phyloP scores from a whole-genome alignment of 1,140 invertebrate species.

The Rhynchophorus ferrugineus region DNA sequence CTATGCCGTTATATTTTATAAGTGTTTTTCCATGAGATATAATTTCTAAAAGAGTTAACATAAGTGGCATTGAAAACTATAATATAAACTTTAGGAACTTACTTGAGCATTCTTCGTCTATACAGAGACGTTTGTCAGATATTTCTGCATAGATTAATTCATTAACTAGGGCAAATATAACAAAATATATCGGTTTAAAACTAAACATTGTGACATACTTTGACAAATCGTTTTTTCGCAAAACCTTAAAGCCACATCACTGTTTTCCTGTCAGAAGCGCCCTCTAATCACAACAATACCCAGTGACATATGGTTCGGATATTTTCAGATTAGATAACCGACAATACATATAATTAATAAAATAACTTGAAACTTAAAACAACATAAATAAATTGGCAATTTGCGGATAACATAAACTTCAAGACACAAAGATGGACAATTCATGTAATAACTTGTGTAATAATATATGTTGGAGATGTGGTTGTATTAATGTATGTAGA shows the following conservation, averaged over 20 bases:
- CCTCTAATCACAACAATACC: background rate
- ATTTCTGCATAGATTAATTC: constrained; percentile 35
- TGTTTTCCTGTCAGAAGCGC: constrained; percentile 19
- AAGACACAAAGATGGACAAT: no score
- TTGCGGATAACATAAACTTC: no score
- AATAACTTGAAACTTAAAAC: no score
- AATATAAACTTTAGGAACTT: constrained; percentile 34
- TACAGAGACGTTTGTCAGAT: constrained; percentile 55
- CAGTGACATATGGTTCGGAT: no score
- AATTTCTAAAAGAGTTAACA: constrained; percentile 48
- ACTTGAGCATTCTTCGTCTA: constrained; percentile 53
- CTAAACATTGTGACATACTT: constrained; percentile 46
- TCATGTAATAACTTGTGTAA: no score
- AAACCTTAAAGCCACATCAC: constrained; percentile 42
- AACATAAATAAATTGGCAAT: no score
- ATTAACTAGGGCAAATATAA: constrained; percentile 36
- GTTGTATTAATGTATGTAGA: no score
- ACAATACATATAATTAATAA: no score
- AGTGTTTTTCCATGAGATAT: constrained; percentile 57
- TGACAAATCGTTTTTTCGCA: constrained; percentile 29
- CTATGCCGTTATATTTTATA: constrained; percentile 49
- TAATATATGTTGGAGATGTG: no score
- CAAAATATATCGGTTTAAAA: constrained; percentile 42
- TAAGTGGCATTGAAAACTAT: constrained; percentile 19
- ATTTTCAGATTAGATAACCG: no score